These are phyloP conservation scores for Thyatira batis DNA, from an alignment of 2,888 invertebrate genomes.

Conservation along the genomic window DNA sequence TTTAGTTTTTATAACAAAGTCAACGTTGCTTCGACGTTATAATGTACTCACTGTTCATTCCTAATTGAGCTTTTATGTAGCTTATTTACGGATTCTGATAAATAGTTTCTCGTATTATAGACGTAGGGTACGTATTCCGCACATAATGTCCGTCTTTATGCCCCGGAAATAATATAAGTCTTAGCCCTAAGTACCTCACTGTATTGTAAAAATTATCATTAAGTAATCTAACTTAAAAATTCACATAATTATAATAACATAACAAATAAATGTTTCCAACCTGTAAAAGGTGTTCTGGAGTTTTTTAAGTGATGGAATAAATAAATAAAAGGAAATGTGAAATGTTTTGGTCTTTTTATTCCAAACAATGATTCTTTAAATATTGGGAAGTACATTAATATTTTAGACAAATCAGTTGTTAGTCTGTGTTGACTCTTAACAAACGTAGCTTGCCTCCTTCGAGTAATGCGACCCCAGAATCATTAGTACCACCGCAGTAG, in stretches of 20 bases:
- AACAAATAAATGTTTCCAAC: slow-evolving; percentile 10
- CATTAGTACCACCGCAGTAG: slow-evolving; percentile 88
- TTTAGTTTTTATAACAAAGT: background rate
- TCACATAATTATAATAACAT: slow-evolving; percentile 23
- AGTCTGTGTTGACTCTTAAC: slow-evolving; percentile 79
- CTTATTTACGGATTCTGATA: background rate
- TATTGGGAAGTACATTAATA: too few relatives aligned
- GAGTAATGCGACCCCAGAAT: slow-evolving; percentile 86
- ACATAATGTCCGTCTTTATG: slow-evolving; percentile 1
- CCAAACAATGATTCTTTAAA: too few relatives aligned
- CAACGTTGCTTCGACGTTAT: background rate
- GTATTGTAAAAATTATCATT: slow-evolving; percentile 28
- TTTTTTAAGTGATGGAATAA: slow-evolving; percentile 50
- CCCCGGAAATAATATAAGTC: background rate
- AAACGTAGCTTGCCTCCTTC: slow-evolving; percentile 85
- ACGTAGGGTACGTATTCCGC: background rate
- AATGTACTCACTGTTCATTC: background rate
- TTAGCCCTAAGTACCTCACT: slow-evolving; percentile 25
- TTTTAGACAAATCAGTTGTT: too few relatives aligned
- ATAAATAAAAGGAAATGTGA: slow-evolving; percentile 42
- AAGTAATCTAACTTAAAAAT: slow-evolving; percentile 27
- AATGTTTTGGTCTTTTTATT: slow-evolving; percentile 23
- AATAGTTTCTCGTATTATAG: background rate
- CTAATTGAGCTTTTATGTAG: background rate
- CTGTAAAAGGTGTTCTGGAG: slow-evolving; percentile 25